Conservation (phyloP, 2,113 vertebrate genomes). For the Oostethus manadensis region DNA sequence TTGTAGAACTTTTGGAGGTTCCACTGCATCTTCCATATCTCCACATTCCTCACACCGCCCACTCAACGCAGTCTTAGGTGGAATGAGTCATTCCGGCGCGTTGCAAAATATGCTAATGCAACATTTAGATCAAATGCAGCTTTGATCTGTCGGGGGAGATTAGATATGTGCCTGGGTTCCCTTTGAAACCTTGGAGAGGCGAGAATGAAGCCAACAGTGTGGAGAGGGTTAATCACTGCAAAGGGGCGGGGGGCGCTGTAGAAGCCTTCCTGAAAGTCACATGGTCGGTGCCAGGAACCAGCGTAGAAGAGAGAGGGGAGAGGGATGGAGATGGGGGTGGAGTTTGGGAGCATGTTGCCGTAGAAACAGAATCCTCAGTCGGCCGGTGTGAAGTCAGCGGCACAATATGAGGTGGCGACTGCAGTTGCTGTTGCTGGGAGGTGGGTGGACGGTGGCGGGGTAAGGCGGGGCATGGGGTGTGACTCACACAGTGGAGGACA, state of each 20-base stretch:
- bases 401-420: conserved; percentile 69
- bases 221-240: conserved; percentile 68
- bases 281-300: conserved; percentile 60
- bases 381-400: conserved; percentile 71
- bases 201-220: conserved; percentile 35
- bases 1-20: too few species aligned
- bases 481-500: conserved; percentile 59
- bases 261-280: conserved; percentile 73
- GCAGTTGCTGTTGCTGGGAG: conserved; percentile 56
- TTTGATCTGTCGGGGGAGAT: conserved; percentile 57
- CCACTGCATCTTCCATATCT: neutral
- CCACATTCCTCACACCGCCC: neutral
- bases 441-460: conserved; percentile 40
- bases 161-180: conserved; percentile 41
- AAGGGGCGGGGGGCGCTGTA: conserved; percentile 59
- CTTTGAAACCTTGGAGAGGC: conserved; percentile 45
- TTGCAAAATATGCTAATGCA: conserved; percentile 51
- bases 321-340: conserved; percentile 40
- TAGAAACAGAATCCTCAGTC: conserved; percentile 71
- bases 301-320: conserved; percentile 12
- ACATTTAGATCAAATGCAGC: conserved; percentile 49
- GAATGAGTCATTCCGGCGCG: conserved; percentile 23
- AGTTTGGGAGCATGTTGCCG: conserved; percentile 63
- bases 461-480: conserved; percentile 21
- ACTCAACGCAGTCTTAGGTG: conserved; percentile 5